Conservation (phyloP, 2,888 invertebrate species). For the Diabrotica balteata region DNA sequence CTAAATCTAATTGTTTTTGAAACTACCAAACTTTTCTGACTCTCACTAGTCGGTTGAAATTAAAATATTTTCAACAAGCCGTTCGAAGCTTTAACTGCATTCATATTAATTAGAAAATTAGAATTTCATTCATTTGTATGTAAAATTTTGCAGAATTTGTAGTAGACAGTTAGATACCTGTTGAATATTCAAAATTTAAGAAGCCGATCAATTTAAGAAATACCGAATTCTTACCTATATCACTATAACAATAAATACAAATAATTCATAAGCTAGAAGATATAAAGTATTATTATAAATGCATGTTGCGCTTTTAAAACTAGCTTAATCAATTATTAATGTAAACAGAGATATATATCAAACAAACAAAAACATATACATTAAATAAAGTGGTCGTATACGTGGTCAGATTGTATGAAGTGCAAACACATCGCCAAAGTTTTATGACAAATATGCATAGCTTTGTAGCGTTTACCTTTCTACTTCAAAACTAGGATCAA, state of each 20-base stretch:
- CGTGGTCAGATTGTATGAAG: neutral
- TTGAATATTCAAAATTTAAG: constrained; percentile 10
- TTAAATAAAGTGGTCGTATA: neutral
- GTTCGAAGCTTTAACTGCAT: constrained; percentile 11
- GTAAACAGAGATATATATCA: too few relatives aligned
- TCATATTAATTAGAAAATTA: constrained; percentile 19
- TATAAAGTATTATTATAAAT: too few relatives aligned
- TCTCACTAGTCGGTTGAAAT: neutral
- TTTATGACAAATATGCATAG: neutral
- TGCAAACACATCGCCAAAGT: neutral
- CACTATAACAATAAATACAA: too few relatives aligned
- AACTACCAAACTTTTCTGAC: too few relatives aligned
- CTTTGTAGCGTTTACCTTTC: constrained; percentile 1
- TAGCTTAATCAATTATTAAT: too few relatives aligned
- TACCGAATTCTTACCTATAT: too few relatives aligned
- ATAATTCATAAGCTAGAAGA: too few relatives aligned
- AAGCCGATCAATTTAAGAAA: too few relatives aligned
- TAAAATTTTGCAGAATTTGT: constrained; percentile 14
- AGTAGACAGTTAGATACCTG: constrained; percentile 9
- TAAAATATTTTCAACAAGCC: neutral
- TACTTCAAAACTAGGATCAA: constrained; percentile 1
- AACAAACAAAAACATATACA: too few relatives aligned
- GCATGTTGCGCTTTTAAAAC: too few relatives aligned
- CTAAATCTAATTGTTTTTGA: too few relatives aligned
- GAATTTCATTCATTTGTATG: constrained; percentile 15